Conservation (phyloP, 2,113 vertebrate genomes). For the Aphelocoma coerulescens region DNA sequence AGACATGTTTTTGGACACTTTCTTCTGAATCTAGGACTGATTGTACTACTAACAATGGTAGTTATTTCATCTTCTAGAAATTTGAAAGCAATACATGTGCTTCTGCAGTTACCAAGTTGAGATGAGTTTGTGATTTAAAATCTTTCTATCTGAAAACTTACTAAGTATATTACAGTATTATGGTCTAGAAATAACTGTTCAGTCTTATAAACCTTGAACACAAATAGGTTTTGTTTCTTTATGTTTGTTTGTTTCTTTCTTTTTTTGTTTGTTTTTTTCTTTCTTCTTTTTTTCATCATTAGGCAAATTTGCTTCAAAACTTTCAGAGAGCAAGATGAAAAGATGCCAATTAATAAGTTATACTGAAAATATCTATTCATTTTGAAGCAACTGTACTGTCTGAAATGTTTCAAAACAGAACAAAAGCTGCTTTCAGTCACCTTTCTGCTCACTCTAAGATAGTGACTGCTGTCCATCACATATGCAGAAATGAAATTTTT, state of each 20-base stretch:
- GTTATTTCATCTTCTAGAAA: neutral
- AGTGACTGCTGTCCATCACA: neutral
- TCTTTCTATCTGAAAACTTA: neutral
- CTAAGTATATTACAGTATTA: neutral
- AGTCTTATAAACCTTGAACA: neutral
- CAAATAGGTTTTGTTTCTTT: neutral
- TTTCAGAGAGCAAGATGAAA: neutral
- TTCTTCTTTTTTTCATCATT: neutral
- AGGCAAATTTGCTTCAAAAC: neutral
- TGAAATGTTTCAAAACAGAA: neutral
- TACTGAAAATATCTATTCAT: neutral
- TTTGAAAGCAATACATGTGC: neutral
- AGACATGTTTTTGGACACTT: neutral
- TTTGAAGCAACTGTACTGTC: neutral
- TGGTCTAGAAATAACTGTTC: neutral
- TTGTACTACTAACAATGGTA: neutral
- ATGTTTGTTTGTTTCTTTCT: fast-evolving
- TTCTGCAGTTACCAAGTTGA: neutral
- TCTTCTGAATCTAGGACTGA: neutral
- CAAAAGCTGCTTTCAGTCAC: neutral
- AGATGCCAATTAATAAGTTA: neutral
- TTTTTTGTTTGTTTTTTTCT: neutral
- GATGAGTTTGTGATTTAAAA: neutral
- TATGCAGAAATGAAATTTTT: neutral
- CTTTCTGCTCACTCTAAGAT: neutral